A percentile compares a stretch with the other conserved stretches of the same genome.
Conservation (phyloP, 1,140 invertebrate genomes). For the Drosophila ambigua region DNA sequence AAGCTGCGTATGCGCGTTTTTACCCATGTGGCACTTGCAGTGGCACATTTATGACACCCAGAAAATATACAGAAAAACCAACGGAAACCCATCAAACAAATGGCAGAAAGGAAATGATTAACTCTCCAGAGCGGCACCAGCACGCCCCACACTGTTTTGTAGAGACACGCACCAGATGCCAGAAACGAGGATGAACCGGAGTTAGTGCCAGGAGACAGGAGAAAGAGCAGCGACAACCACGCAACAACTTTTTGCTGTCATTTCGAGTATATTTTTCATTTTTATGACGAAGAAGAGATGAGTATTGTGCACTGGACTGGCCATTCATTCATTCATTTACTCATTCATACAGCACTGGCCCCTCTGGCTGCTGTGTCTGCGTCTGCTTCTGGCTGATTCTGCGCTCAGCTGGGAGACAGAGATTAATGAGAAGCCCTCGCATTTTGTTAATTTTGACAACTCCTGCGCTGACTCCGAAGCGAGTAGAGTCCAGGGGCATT, state of each 20-base stretch:
- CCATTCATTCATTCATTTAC: slow-evolving; percentile 52
- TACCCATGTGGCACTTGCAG: slow-evolving; percentile 19
- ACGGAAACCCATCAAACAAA: slow-evolving; percentile 63
- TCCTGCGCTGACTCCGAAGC: slow-evolving; percentile 53
- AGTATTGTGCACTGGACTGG: slow-evolving; percentile 58
- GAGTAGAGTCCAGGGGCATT: slow-evolving; percentile 40
- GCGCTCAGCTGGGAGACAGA: slow-evolving; percentile 58
- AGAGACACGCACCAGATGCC: slow-evolving; percentile 50
- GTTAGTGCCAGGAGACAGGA: slow-evolving; percentile 3
- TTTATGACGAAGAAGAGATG: slow-evolving; percentile 49
- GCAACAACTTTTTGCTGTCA: slow-evolving; percentile 79
- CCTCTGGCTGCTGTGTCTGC: neutral
- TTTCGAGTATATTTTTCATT: slow-evolving; percentile 79
- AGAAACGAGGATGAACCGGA: neutral
- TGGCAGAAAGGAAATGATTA: slow-evolving; percentile 72
- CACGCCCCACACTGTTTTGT: slow-evolving; percentile 4
- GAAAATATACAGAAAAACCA: slow-evolving; percentile 42
- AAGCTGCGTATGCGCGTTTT: slow-evolving; percentile 58
- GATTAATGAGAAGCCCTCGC: slow-evolving; percentile 75
- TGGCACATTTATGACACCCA: slow-evolving; percentile 52
- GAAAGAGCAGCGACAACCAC: slow-evolving; percentile 27
- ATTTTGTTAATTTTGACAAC: slow-evolving; percentile 81
- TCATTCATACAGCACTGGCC: slow-evolving; percentile 27
- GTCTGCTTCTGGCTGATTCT: slow-evolving; percentile 16
- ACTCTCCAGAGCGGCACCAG: slow-evolving; percentile 45